Evolutionary conservation across 2,113 vertebrate genomes (phyloP).

Genomic region (Cairina moschata): DNA sequence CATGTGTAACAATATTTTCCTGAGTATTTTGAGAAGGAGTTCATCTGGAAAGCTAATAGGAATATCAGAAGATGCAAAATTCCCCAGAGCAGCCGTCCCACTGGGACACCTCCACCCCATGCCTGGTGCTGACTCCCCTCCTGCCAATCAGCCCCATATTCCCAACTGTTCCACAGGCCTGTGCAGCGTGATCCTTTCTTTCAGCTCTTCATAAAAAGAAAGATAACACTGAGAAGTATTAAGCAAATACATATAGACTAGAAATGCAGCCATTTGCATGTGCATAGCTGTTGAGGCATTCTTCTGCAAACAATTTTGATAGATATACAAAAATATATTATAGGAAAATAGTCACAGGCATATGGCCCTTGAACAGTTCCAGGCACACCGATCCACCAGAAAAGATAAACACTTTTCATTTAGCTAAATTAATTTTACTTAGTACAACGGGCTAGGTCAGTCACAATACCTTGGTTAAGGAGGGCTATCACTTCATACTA

Average conservation of each 20-base stretch:
- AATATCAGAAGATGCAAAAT: not conserved
- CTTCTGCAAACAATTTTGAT: not conserved
- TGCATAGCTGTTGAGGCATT: not conserved
- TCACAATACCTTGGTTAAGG: accelerated
- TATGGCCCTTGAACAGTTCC: not conserved
- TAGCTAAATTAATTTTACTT: not conserved
- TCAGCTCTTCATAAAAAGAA: not conserved
- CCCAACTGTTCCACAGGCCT: no score
- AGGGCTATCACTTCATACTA: not conserved
- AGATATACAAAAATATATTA: not conserved
- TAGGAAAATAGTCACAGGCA: not conserved
- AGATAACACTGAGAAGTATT: not conserved
- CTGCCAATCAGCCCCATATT: not conserved
- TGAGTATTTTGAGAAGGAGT: not conserved
- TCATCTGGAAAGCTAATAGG: not conserved
- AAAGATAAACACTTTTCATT: not conserved
- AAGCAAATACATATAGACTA: not conserved
- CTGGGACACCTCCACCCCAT: not conserved
- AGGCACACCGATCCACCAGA: not conserved
- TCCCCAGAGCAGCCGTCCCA: not conserved
- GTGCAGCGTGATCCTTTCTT: accelerated
- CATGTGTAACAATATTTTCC: no score
- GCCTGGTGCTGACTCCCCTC: not conserved
- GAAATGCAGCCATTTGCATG: not conserved
- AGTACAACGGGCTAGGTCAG: not conserved